Base-by-base conservation (phyloP, 2,113 vertebrate genomes). In the Atractosteus spatula region DNA sequence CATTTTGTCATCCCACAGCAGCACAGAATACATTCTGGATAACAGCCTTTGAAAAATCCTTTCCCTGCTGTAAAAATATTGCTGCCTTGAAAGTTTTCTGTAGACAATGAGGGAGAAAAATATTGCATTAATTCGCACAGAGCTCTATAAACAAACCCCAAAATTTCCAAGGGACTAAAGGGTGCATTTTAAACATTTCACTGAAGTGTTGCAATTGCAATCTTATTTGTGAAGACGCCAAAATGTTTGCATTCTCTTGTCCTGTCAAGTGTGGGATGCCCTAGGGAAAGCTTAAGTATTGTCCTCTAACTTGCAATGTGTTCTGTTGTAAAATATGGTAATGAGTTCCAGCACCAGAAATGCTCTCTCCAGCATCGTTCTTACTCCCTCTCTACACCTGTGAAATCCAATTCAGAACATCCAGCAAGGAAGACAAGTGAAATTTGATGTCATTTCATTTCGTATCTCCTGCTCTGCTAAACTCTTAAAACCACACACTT, bases 231-330 rank as follows among this genome's bases (percentile, higher is more conserved):
- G 86, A 87, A 87, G 83, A 85, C 78, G 87, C 84, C 88, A 89
- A 88, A 82, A 85, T 84, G 86, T 89, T 51, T 81, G 82, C 85
- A 81, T 82, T 85, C 78, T 83, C 76, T 80, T 76, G 85, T 85
- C 84, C 84, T 86, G 88, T 89, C 88, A 87, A 83, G 83, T 83
- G 81, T 84, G 79, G 75, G 78, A 84, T 82, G 88, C 89, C 91
- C 86, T 87, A 88, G 84, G 89, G 88, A 90, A 86, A 83, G 88
- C 88, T 92, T 89, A 92, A 86, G 83, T 85, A 76, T 76, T 84
- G 82, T 77, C 83, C 84, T 88, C 79, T 77, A 88, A 91, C 80
- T 87, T 89, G 86, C 82, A 85, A 88, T 87, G 90, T 86, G 86
- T 83, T 86, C 78, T 64, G 43, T 59, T 72, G 81, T 86, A 87